These are phyloP conservation scores for Daboia siamensis DNA, from an alignment of 2,113 vertebrate genomes.

Conservation along the genomic window DNA sequence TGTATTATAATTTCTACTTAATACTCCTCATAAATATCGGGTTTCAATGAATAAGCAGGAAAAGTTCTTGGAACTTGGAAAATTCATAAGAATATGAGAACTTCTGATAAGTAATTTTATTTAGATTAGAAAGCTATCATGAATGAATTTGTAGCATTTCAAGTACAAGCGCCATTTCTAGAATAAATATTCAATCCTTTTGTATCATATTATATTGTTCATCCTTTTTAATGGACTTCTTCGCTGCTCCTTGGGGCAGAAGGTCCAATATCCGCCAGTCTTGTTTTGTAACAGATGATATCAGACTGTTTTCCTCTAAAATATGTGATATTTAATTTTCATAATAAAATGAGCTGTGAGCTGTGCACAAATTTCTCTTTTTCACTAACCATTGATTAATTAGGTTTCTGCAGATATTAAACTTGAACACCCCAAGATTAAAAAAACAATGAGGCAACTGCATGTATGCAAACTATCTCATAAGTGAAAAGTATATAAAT, in stretches of 20 bases:
- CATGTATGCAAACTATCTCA: background rate
- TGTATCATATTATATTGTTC: background rate
- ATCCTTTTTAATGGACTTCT: background rate
- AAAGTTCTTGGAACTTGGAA: background rate
- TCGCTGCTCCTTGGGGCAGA: background rate
- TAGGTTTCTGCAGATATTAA: background rate
- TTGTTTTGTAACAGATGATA: background rate
- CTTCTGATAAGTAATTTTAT: background rate
- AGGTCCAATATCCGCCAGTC: background rate
- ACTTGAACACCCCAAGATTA: background rate
- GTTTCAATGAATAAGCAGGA: background rate
- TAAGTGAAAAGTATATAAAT: background rate
- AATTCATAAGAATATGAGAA: background rate
- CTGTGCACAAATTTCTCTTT: background rate
- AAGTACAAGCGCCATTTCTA: background rate
- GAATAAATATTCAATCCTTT: background rate
- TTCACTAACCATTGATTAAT: background rate
- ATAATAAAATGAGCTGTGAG: background rate
- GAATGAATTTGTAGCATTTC: background rate
- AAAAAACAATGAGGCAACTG: background rate
- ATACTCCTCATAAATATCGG: background rate
- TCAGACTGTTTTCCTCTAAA: background rate
- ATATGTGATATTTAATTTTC: background rate
- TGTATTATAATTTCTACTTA: background rate
- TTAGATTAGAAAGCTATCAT: background rate